A percentile compares a stretch with the other conserved stretches of the same genome.
phyloP scores from a whole-genome alignment of 2,797 vertebrate species.

The Okamejei kenojei region DNA sequence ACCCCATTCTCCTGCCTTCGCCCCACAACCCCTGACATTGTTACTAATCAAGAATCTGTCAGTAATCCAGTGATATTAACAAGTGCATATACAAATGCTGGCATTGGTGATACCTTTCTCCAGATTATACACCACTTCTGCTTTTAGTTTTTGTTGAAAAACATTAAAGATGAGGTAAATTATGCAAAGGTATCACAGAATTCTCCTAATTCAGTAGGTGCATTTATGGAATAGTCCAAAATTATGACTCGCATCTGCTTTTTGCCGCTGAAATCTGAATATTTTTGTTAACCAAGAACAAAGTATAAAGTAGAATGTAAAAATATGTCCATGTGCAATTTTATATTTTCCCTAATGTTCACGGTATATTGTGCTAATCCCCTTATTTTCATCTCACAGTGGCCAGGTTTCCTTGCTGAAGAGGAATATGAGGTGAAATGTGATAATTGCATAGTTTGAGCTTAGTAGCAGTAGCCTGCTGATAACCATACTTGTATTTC shows the following conservation, averaged over 20 bases:
- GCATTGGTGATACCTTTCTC: background rate
- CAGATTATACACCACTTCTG: background rate
- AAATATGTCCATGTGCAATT: background rate
- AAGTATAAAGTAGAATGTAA: background rate
- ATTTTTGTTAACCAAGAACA: background rate
- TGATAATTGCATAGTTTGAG: conserved; percentile 25
- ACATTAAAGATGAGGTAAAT: background rate
- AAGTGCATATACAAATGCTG: background rate
- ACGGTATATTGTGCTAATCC: conserved; percentile 41
- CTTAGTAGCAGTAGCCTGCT: background rate
- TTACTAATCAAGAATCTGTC: no score
- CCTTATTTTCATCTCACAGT: conserved; percentile 67
- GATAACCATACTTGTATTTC: conserved; percentile 29
- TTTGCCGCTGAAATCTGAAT: background rate
- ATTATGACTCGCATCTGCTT: background rate
- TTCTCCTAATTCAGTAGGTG: background rate
- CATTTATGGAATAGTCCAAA: background rate
- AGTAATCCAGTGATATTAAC: background rate
- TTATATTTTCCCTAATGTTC: background rate
- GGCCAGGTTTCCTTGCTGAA: conserved; percentile 69
- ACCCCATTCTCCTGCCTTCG: no score
- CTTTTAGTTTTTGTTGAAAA: background rate
- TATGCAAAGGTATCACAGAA: background rate
- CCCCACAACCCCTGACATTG: no score
- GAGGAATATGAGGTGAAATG: conserved; percentile 72